Evolutionary conservation across 2,888 invertebrate genomes (phyloP).

Genomic region (Cosmia pyralina): DNA sequence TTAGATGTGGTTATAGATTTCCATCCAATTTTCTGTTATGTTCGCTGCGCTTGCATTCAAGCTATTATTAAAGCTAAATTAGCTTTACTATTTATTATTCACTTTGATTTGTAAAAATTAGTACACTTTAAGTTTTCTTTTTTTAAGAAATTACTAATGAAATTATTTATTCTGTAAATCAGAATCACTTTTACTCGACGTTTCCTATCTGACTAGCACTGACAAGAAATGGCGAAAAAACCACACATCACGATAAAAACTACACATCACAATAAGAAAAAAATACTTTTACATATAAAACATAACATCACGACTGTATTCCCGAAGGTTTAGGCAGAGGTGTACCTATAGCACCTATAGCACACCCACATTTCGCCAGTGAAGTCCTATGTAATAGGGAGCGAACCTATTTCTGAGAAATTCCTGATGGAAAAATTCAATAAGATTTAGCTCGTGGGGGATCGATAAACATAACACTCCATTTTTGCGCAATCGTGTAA

Average conservation of each 20-base stretch:
- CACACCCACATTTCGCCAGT: neutral
- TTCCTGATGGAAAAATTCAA: neutral
- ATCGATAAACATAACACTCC: neutral
- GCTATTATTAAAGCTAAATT: neutral
- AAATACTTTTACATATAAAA: neutral
- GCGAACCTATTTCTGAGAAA: neutral
- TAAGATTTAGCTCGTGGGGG: neutral
- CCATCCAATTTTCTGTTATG: conserved; percentile 11
- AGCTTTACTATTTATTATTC: neutral
- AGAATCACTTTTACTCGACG: too few relatives aligned
- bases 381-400: neutral
- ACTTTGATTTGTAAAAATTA: neutral
- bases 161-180: neutral
- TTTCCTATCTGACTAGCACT: neutral
- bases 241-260: too few relatives aligned
- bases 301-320: neutral
- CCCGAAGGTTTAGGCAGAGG: too few relatives aligned
- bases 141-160: neutral
- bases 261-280: too few relatives aligned
- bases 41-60: conserved; percentile 1
- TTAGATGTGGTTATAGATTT: neutral
- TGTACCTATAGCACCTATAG: too few relatives aligned
- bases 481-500: too few relatives aligned
- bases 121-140: neutral
- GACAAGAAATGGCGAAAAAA: neutral